Conservation (phyloP, 2,113 vertebrate species). For the Gavialis gangeticus region DNA sequence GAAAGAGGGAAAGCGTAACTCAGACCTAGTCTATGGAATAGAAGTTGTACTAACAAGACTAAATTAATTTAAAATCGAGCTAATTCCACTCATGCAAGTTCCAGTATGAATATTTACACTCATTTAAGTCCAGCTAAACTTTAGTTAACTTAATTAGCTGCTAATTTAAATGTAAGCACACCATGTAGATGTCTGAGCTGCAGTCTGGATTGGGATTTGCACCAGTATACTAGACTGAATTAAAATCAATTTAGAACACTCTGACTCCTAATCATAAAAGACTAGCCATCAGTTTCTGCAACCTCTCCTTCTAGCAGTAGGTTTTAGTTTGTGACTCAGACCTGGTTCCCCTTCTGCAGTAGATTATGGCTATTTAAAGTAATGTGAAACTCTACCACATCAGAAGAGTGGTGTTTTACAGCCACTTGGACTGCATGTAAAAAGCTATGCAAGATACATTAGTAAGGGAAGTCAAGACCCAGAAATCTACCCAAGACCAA, state of each 20-base stretch:
- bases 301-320: background rate
- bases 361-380: background rate
- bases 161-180: background rate
- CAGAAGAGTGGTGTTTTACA: background rate
- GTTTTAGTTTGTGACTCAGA: background rate
- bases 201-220: background rate
- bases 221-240: background rate
- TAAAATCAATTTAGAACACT: background rate
- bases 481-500: background rate
- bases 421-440: background rate
- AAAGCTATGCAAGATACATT: background rate
- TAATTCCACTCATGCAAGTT: background rate
- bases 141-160: background rate
- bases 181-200: rapidly evolving
- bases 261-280: background rate
- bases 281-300: background rate
- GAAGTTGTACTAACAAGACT: rapidly evolving
- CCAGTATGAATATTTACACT: background rate
- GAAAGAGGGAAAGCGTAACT: background rate
- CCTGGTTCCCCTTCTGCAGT: background rate
- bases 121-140: background rate
- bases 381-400: background rate
- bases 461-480: background rate
- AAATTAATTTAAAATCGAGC: background rate
- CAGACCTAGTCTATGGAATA: background rate